A percentile compares a stretch with the other conserved stretches of the same genome.
Conservation (phyloP, 1,140 invertebrate genomes). For the Colletes latitarsis region DNA sequence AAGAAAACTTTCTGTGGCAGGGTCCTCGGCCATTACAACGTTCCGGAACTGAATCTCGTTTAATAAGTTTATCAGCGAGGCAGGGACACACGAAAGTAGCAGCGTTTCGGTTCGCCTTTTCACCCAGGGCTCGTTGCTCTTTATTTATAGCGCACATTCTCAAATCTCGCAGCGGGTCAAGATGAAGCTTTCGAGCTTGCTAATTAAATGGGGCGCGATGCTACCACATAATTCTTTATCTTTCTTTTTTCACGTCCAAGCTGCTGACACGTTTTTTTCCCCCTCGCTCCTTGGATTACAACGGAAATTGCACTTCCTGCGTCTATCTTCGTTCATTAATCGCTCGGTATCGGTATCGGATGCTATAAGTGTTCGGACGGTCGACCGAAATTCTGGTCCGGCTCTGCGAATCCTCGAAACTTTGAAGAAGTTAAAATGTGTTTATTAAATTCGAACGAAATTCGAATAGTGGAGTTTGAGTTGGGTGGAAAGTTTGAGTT, state of each 20-base stretch:
- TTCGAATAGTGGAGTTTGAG: too few relatives aligned
- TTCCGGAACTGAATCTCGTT: conserved; percentile 9
- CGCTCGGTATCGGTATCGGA: conserved; percentile 5
- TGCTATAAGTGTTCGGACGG: too few relatives aligned
- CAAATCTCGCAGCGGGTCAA: conserved; percentile 49
- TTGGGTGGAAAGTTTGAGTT: too few relatives aligned
- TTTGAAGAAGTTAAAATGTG: too few relatives aligned
- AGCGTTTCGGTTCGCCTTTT: conserved; percentile 7
- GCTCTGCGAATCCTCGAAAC: too few relatives aligned
- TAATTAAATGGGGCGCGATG: conserved; percentile 60
- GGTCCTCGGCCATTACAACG: background rate
- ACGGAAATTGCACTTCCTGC: too few relatives aligned
- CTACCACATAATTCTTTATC: conserved; percentile 8
- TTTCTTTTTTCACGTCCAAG: background rate
- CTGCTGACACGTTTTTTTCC: background rate
- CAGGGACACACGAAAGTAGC: conserved; percentile 7
- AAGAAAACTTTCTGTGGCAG: background rate
- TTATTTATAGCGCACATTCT: conserved; percentile 51
- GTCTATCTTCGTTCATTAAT: background rate
- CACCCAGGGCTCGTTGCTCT: conserved; percentile 12
- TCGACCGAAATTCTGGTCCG: too few relatives aligned
- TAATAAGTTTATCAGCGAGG: conserved; percentile 26
- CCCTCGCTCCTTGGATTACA: background rate
- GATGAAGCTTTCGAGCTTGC: conserved; percentile 46
- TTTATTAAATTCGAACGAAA: too few relatives aligned